Conservation (phyloP, 2,113 vertebrate species). For the Nannospalax galili region DNA sequence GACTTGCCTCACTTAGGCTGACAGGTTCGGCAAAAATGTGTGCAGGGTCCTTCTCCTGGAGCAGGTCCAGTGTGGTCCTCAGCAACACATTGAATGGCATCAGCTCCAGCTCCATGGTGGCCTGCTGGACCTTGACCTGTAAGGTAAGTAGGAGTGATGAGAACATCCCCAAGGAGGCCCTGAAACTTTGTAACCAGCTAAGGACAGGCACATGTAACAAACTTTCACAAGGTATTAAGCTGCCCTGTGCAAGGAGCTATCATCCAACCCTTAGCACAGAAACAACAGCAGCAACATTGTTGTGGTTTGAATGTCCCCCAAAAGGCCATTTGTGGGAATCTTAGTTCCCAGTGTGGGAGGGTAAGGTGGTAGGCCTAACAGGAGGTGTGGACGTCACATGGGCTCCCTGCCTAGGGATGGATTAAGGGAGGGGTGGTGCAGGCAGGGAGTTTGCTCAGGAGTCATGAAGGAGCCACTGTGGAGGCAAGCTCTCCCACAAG, state of each 20-base stretch:
- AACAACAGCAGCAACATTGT: background rate
- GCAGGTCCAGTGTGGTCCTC: conserved; percentile 94
- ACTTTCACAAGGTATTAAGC: background rate
- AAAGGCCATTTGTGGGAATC: no score
- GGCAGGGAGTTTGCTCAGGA: background rate
- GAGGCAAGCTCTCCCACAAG: background rate
- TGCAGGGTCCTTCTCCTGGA: conserved; percentile 96
- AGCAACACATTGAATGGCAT: conserved; percentile 94
- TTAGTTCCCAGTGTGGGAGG: background rate
- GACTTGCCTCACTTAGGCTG: conserved; percentile 93
- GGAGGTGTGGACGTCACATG: background rate
- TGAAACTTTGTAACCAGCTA: background rate
- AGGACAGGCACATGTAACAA: background rate
- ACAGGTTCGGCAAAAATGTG: conserved; percentile 96
- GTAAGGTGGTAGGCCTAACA: background rate
- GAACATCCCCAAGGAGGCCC: background rate
- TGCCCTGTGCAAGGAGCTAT: background rate
- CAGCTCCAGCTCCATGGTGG: conserved; percentile 94
- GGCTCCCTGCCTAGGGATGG: background rate
- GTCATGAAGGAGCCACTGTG: no score
- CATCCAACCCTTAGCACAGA: background rate
- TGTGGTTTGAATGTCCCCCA: no score
- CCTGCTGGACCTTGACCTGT: conserved; percentile 96
- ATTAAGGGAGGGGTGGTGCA: background rate
- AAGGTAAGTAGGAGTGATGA: background rate